Percentiles rank a stretch among this genome's conserved stretches.
Conservation (phyloP, 2,888 invertebrate genomes). For the Smittia sp. region DNA sequence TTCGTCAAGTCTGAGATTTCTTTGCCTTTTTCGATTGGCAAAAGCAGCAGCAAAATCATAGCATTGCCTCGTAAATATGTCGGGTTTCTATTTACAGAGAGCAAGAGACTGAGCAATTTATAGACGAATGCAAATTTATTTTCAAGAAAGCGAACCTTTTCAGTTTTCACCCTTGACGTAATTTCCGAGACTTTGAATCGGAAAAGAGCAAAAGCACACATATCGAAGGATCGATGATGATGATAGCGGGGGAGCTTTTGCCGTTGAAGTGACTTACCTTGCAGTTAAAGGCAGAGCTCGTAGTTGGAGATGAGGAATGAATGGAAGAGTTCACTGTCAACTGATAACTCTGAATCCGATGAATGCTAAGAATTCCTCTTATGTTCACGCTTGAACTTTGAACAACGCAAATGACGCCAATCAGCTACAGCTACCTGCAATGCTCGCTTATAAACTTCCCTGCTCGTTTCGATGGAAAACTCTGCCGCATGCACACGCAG, state of each 20-base stretch:
- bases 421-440: not conserved
- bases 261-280: too few relatives aligned
- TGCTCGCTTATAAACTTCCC: not conserved
- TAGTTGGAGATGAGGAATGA: too few relatives aligned
- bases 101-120: not conserved
- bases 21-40: not conserved
- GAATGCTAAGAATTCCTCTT: too few relatives aligned
- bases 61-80: not conserved
- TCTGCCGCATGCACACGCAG: not conserved
- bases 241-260: too few relatives aligned
- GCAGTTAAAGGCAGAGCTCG: too few relatives aligned
- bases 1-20: not conserved
- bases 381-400: not conserved
- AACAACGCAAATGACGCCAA: not conserved
- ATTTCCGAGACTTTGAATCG: too few relatives aligned
- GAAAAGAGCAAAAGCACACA: too few relatives aligned
- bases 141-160: constrained; percentile 3
- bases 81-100: not conserved
- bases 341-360: too few relatives aligned
- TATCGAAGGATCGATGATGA: too few relatives aligned
- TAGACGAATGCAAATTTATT: constrained; percentile 2
- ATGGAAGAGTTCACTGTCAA: too few relatives aligned
- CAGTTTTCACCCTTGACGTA: not conserved
- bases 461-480: not conserved
- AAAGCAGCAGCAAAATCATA: not conserved